Conservation (phyloP, 2,113 vertebrate species). For the Gila orcuttii region DNA sequence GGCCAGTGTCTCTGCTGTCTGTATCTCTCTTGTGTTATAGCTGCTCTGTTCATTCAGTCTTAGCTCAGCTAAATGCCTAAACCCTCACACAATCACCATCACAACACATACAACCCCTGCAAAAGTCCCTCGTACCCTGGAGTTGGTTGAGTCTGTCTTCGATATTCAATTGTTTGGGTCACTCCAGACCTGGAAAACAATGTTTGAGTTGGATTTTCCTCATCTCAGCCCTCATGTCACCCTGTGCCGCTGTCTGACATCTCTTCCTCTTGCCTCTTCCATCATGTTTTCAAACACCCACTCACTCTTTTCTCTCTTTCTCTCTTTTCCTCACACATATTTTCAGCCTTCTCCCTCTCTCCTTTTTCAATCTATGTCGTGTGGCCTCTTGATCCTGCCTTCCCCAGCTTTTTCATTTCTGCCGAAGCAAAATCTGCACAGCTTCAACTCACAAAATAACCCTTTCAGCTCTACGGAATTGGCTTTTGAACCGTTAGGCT, state of each 20-base stretch:
- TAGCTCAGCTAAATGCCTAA: constrained; percentile 45
- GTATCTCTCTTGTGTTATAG: constrained; percentile 59
- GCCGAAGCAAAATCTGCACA: constrained; percentile 39
- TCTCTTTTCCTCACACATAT: not conserved
- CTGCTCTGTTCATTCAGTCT: constrained; percentile 65
- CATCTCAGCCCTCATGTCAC: not conserved
- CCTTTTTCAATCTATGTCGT: constrained; percentile 28
- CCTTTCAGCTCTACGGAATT: constrained; percentile 4
- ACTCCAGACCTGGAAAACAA: constrained; percentile 6
- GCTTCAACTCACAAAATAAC: constrained; percentile 30
- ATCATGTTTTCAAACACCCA: constrained; percentile 11
- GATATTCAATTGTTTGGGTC: not conserved
- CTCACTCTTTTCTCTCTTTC: constrained; percentile 34
- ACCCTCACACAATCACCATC: not conserved
- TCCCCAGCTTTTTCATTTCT: constrained; percentile 22
- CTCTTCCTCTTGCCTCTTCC: not conserved
- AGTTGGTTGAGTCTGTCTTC: not conserved
- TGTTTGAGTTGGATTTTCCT: constrained; percentile 6
- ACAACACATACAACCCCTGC: not conserved
- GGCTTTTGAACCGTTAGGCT: not conserved
- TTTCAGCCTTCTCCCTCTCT: not conserved
- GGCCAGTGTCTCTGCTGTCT: constrained; percentile 29
- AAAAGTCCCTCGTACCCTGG: not conserved
- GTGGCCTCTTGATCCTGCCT: constrained; percentile 18
- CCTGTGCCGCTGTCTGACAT: constrained; percentile 22